These are phyloP conservation scores for Galeopterus variegatus DNA, from an alignment of 2,113 vertebrate genomes.

Conservation along the genomic window DNA sequence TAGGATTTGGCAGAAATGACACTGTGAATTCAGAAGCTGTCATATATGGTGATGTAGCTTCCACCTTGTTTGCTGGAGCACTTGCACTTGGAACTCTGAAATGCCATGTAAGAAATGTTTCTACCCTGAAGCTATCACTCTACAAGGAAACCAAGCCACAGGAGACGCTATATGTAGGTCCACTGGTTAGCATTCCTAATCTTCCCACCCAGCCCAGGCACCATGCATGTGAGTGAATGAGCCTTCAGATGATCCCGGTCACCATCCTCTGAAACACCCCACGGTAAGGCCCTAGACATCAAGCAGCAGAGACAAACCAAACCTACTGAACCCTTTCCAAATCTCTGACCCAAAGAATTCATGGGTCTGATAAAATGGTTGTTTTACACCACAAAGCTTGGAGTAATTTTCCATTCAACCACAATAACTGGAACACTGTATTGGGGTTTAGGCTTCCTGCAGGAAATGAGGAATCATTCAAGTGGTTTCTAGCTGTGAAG, in stretches of 20 bases:
- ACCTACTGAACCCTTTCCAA: not conserved
- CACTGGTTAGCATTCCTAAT: not conserved
- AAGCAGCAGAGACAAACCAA: not conserved
- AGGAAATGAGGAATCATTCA: not conserved
- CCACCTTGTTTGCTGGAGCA: not conserved
- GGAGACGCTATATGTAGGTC: not conserved
- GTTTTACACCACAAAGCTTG: not conserved
- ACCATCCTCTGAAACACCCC: not conserved
- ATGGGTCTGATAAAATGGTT: not conserved
- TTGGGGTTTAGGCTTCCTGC: not conserved
- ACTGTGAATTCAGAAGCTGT: conserved; percentile 8
- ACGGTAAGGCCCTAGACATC: not conserved
- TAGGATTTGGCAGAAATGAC: not conserved
- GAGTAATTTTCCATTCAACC: not conserved
- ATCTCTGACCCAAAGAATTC: not conserved
- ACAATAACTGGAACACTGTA: not conserved
- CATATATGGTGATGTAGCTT: not conserved
- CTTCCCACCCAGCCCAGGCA: not conserved
- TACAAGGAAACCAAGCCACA: not conserved
- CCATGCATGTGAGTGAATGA: not conserved
- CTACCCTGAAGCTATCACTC: not conserved
- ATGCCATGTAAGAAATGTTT: not conserved
- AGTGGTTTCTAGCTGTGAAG: not conserved
- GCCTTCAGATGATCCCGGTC: not conserved
- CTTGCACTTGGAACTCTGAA: conserved; percentile 14